These are phyloP conservation scores for Himalopsyche japonica DNA, from an alignment of 2,888 invertebrate species.

Conservation along the genomic window DNA sequence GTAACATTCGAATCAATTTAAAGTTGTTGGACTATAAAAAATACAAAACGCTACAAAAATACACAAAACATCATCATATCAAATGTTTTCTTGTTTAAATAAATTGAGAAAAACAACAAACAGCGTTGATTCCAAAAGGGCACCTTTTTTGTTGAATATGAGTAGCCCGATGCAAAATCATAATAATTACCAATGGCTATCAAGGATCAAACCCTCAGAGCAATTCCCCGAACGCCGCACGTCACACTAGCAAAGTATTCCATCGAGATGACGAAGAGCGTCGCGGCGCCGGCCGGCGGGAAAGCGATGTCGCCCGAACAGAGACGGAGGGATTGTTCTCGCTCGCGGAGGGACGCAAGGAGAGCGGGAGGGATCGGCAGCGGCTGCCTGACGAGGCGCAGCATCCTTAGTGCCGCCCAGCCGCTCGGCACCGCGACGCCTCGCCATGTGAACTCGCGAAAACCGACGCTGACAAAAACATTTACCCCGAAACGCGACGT, in stretches of 20 bases:
- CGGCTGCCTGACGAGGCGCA: constrained; percentile 45
- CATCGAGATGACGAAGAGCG: constrained; percentile 3
- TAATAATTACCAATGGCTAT: background rate
- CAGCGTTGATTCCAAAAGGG: no score
- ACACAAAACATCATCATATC: no score
- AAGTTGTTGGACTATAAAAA: no score
- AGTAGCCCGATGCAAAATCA: background rate
- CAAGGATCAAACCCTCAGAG: background rate
- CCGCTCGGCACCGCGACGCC: constrained; percentile 62
- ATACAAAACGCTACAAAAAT: no score
- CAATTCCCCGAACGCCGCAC: background rate
- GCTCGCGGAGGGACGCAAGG: constrained; percentile 25
- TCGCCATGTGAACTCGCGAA: constrained; percentile 43
- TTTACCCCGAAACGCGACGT: background rate
- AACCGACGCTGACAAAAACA: background rate
- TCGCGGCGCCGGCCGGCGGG: constrained; percentile 18
- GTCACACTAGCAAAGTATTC: background rate
- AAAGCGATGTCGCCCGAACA: constrained; percentile 27
- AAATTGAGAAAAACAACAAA: no score
- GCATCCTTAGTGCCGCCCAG: constrained; percentile 46
- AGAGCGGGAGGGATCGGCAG: constrained; percentile 36
- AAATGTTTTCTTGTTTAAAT: no score
- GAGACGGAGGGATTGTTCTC: constrained; percentile 41
- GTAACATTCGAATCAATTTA: no score
- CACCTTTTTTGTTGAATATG: background rate